Percentiles rank a stretch among this genome's conserved stretches.
Conservation (phyloP, 2,888 invertebrate species). For the Leptinotarsa tumamoca region DNA sequence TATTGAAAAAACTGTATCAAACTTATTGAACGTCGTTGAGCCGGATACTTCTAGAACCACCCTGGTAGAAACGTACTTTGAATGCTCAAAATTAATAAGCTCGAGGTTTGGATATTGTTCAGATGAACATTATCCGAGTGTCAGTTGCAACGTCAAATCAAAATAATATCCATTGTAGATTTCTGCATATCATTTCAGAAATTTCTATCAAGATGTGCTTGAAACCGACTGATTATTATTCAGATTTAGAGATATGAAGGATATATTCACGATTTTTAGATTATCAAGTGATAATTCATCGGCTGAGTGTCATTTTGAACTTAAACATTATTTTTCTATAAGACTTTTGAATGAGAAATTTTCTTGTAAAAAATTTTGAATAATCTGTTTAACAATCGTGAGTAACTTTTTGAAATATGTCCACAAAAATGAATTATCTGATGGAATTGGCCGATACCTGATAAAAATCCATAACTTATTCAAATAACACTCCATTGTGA, state of each 20-base stretch:
- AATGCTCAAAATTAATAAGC: too few species aligned
- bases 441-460: too few species aligned
- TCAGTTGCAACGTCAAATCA: neutral
- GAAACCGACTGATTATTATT: neutral
- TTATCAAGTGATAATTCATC: neutral
- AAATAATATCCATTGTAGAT: slow-evolving; percentile 1
- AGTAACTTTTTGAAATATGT: too few species aligned
- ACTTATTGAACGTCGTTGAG: too few species aligned
- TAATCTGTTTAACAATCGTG: neutral
- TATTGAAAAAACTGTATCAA: too few species aligned
- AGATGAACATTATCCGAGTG: neutral
- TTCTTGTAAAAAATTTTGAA: neutral
- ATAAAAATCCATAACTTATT: too few species aligned
- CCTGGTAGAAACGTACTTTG: too few species aligned
- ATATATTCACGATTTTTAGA: slow-evolving; percentile 1
- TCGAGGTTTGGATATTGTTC: neutral
- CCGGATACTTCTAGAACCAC: too few species aligned
- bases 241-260: slow-evolving; percentile 2
- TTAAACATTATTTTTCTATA: neutral
- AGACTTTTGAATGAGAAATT: neutral
- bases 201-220: slow-evolving; percentile 7
- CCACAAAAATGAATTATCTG: too few species aligned
- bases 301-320: neutral
- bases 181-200: neutral
- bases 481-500: too few species aligned